Conservation (phyloP, 2,888 invertebrate genomes). For the Argyra leucocephala region DNA sequence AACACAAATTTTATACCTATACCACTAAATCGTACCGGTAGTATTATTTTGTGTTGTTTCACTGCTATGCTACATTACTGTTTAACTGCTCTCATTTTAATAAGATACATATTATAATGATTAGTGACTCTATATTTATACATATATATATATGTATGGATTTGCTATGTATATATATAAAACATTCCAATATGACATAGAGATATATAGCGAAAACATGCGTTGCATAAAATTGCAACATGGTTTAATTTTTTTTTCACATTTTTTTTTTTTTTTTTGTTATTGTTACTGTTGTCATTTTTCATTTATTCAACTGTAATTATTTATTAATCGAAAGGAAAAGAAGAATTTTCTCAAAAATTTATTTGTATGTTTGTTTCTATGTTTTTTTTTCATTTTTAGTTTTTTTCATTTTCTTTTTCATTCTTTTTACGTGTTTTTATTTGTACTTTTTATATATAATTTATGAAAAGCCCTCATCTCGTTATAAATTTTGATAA, state of each 20-base stretch:
- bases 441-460: too few relatives aligned
- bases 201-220: background rate
- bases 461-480: too few relatives aligned
- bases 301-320: background rate
- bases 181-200: background rate
- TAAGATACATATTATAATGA: background rate
- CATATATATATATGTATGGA: background rate
- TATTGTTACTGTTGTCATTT: background rate
- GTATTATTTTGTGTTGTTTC: too few relatives aligned
- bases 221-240: background rate
- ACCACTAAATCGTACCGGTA: too few relatives aligned
- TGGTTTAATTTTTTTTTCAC: background rate
- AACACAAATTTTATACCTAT: too few relatives aligned
- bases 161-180: background rate
- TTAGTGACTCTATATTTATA: background rate
- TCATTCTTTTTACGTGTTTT: too few relatives aligned
- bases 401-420: too few relatives aligned
- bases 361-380: too few relatives aligned
- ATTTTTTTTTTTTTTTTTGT: background rate
- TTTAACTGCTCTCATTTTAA: background rate
- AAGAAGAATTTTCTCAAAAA: background rate
- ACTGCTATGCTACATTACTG: too few relatives aligned
- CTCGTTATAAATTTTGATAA: too few relatives aligned
- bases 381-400: too few relatives aligned
- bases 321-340: background rate